Percentiles rank a stretch among this genome's conserved stretches.
phyloP scores from a whole-genome alignment of 1,140 invertebrate genomes.

The Dryas iulia region DNA sequence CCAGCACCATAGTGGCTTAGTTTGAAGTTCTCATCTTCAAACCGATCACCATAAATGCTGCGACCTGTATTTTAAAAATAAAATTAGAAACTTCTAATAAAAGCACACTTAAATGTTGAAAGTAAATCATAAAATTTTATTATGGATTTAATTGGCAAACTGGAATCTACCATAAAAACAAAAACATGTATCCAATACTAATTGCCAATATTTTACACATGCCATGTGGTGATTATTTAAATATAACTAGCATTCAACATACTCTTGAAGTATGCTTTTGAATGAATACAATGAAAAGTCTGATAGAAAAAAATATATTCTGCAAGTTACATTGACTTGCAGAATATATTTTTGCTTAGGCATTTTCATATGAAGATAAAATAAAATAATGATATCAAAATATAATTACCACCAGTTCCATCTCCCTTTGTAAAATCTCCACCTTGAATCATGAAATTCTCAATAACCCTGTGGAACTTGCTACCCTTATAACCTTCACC shows the following conservation, averaged over 20 bases:
- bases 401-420: constrained; percentile 89
- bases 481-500: constrained; percentile 94
- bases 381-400: not conserved
- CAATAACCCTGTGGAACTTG: constrained; percentile 96
- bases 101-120: not conserved
- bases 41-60: constrained; percentile 96
- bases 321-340: too few species aligned
- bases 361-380: too few species aligned
- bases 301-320: too few species aligned
- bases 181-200: not conserved
- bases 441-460: constrained; percentile 97
- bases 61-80: constrained; percentile 83
- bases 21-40: constrained; percentile 98
- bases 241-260: too few species aligned
- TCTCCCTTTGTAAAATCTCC: constrained; percentile 96
- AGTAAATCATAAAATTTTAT: not conserved
- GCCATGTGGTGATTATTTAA: too few species aligned
- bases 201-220: not conserved
- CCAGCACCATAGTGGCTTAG: constrained; percentile 98
- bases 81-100: too few species aligned
- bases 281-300: too few species aligned
- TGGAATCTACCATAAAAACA: not conserved
- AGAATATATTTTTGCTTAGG: not conserved
- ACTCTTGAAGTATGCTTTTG: too few species aligned
- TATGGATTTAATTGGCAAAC: not conserved